A percentile compares a stretch with the other conserved stretches of the same genome.
These are phyloP conservation scores for Drosophila arawakana DNA, from an alignment of 1,140 invertebrate species.

Conservation along the genomic window DNA sequence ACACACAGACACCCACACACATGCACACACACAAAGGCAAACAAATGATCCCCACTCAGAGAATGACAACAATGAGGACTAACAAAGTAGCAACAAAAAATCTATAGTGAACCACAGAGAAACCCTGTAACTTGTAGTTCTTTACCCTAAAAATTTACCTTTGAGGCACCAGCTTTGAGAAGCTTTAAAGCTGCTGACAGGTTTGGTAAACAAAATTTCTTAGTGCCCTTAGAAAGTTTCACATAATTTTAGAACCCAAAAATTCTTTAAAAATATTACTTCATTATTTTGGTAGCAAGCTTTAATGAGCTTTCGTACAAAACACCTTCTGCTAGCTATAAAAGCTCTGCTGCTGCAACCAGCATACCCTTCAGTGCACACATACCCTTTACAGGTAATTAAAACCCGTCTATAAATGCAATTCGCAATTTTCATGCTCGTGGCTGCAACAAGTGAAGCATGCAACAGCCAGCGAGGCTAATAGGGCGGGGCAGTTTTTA, in stretches of 20 bases:
- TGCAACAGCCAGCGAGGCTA: constrained; percentile 9
- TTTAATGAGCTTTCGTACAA: too few relatives aligned
- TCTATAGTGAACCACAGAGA: not conserved
- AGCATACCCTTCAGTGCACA: not conserved
- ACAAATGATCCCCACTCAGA: not conserved
- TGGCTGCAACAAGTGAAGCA: constrained; percentile 16
- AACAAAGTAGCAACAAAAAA: not conserved
- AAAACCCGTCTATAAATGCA: constrained; percentile 32
- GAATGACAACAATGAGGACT: constrained; percentile 1
- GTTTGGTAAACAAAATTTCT: too few relatives aligned
- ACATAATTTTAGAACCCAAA: too few relatives aligned
- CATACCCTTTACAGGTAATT: constrained; percentile 6
- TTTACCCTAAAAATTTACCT: too few relatives aligned
- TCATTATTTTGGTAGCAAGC: too few relatives aligned
- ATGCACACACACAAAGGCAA: not conserved
- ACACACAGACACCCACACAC: not conserved
- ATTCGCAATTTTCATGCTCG: constrained; percentile 22
- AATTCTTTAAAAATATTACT: too few relatives aligned
- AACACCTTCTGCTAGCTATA: too few relatives aligned
- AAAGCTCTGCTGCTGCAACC: not conserved
- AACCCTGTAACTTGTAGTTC: not conserved
- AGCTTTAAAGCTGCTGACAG: too few relatives aligned
- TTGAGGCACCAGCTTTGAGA: too few relatives aligned
- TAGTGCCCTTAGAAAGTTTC: too few relatives aligned
- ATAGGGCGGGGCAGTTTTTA: constrained; percentile 42